A percentile compares a stretch with the other conserved stretches of the same genome.
These are phyloP conservation scores for Rhabditoides inermis DNA, from an alignment of 2,888 invertebrate genomes.

Conservation along the genomic window DNA sequence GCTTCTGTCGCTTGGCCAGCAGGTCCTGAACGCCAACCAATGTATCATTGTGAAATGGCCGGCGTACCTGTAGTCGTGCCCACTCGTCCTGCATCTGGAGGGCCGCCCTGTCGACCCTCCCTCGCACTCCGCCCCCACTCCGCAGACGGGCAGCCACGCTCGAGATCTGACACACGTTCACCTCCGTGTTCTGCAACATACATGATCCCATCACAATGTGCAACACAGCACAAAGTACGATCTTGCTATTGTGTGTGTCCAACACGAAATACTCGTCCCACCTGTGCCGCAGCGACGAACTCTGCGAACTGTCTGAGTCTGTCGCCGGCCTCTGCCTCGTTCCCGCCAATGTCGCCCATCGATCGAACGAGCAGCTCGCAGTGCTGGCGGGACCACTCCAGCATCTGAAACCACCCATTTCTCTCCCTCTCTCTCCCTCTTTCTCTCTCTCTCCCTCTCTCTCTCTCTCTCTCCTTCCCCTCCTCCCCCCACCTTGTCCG, in stretches of 20 bases:
- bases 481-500: constrained; percentile 62
- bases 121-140: constrained; percentile 12
- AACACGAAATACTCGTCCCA: not conserved
- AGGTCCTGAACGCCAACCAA: no score
- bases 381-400: constrained; percentile 12
- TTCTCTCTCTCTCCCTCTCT: not conserved
- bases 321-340: constrained; percentile 16
- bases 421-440: not conserved
- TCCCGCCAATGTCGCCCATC: constrained; percentile 25
- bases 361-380: constrained; percentile 7
- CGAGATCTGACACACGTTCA: constrained; percentile 4
- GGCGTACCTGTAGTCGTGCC: constrained; percentile 10
- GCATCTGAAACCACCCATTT: not conserved
- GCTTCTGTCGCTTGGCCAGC: constrained; percentile 11
- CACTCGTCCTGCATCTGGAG: constrained; percentile 7
- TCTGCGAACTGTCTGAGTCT: constrained; percentile 8
- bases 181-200: constrained; percentile 8
- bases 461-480: not conserved
- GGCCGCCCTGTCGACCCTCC: constrained; percentile 7
- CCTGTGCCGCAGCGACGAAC: constrained; percentile 2
- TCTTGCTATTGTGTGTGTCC: not conserved
- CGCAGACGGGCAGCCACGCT: constrained; percentile 3
- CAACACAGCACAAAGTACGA: no score
- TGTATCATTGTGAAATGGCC: no score
- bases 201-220: no score